Evolutionary conservation across 2,113 vertebrate species (phyloP), one percentile per base, ranked within the genome.

Genomic region (Myrmophylax atrothorax): DNA sequence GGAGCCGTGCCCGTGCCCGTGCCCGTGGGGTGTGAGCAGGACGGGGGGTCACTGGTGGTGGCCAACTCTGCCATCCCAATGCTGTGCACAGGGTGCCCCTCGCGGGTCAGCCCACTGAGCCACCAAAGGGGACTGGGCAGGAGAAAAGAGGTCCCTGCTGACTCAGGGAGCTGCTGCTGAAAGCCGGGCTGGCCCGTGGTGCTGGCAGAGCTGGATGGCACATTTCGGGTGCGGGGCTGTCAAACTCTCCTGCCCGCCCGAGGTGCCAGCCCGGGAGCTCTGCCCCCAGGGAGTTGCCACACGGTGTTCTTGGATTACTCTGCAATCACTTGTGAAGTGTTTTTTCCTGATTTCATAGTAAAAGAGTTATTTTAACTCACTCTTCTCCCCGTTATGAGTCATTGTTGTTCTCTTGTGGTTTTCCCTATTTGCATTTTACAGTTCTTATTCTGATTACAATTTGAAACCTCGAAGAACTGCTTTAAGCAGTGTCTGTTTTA

Each of bases 1-100:
- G 12, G 20, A 7, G 40, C 17, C 2, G 11, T 7, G 26, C 19
- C 1, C 0, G 11, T 7, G 26, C 19, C 1, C 0, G 1, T 44
- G 72, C 28, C 72, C 0, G 0, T 19, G 74, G 42, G 56, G 55
- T 7, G 38, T 24, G 29, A 19, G 38, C 46, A 44, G 64, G n/a
- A 50, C 1, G 0, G 1, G 37, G 56, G 15, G 18, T 12, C 75
- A 35, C 17, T 0, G 4, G 58, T 29, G 15, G 26, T n/a, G 72
- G 62, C 47, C 52, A 16, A 22, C 0, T 0, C 35, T 37, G 59
- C 67, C 58, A 10, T n/a, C 28, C 66, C 1, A 1, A 58, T 46
- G 47, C 80, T 64, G 47, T 49, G n/a, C 79, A 22, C 46, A 26
- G 6, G 37, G 16, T 2, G 3, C 52, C 49, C 26, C 66, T n/a